A percentile compares a stretch with the other conserved stretches of the same genome.
These are phyloP conservation scores for Drosophila mimetica DNA, from an alignment of 2,888 invertebrate species.

Conservation along the genomic window DNA sequence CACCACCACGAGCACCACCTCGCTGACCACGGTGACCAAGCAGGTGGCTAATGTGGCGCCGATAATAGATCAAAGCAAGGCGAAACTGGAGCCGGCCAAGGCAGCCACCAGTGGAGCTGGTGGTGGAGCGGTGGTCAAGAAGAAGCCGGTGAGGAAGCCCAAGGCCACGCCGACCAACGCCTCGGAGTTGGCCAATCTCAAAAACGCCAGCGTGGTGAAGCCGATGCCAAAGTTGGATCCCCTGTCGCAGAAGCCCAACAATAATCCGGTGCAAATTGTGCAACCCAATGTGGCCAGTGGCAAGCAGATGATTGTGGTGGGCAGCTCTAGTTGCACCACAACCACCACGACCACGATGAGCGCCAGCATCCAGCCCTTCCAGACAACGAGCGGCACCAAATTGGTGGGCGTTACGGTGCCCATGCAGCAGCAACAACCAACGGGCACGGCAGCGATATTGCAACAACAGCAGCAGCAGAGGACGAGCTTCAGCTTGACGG, in stretches of 20 bases:
- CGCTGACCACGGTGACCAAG: conserved; percentile 76
- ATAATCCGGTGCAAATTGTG: conserved; percentile 84
- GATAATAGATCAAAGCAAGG: conserved; percentile 84
- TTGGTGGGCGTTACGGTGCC: conserved; percentile 83
- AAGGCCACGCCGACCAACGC: conserved; percentile 78
- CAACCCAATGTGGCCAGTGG: conserved; percentile 83
- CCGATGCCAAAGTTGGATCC: conserved; percentile 84
- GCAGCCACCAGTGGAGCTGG: conserved; percentile 20
- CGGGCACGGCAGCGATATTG: conserved; percentile 32
- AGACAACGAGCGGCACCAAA: conserved; percentile 82
- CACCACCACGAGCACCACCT: conserved; percentile 62
- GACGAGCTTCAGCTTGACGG: conserved; percentile 36
- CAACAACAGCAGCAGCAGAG: conserved; percentile 42
- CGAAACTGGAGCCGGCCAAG: conserved; percentile 67
- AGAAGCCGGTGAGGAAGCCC: conserved; percentile 81
- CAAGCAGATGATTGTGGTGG: conserved; percentile 74
- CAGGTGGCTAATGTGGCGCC: conserved; percentile 84
- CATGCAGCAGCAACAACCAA: conserved; percentile 81
- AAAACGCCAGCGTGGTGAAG: conserved; percentile 83
- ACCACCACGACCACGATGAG: conserved; percentile 74
- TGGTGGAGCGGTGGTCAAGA: conserved; percentile 72
- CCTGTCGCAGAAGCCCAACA: conserved; percentile 82
- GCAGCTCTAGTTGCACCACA: conserved; percentile 62
- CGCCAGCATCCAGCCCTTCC: conserved; percentile 82
- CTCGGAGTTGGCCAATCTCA: conserved; percentile 72